Evolutionary conservation across 2,888 invertebrate genomes (phyloP).

Genomic region (Spodoptera exigua): DNA sequence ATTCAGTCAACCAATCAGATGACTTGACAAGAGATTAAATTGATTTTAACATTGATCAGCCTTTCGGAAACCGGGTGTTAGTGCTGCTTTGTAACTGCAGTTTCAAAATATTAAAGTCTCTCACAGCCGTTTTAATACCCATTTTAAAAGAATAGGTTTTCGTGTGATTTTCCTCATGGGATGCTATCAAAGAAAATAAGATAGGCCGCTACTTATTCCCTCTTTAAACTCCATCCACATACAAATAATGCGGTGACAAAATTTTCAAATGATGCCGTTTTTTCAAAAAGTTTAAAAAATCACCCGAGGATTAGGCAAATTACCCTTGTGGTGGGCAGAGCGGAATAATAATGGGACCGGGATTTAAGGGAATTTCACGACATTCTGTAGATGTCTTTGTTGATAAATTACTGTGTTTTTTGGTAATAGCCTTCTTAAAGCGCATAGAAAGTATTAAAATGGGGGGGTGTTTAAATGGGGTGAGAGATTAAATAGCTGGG

Average conservation of each 20-base stretch:
- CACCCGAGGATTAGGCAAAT: slow-evolving; percentile 77
- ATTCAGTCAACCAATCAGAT: no score
- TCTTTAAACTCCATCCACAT: slow-evolving; percentile 6
- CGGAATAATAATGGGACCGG: slow-evolving; percentile 81
- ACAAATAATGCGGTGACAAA: slow-evolving; percentile 24
- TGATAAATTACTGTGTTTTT: slow-evolving; percentile 86
- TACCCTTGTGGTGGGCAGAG: slow-evolving; percentile 76
- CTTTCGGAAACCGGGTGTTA: no score
- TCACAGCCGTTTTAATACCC: no score
- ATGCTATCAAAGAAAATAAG: no score
- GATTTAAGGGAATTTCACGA: slow-evolving; percentile 75
- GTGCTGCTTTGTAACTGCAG: no score
- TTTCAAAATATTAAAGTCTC: no score
- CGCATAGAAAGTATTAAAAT: slow-evolving; percentile 62
- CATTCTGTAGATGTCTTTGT: slow-evolving; percentile 76
- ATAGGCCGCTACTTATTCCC: no score
- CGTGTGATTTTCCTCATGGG: no score
- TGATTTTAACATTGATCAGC: no score
- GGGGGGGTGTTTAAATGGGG: slow-evolving; percentile 26
- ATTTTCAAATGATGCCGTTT: slow-evolving; percentile 16
- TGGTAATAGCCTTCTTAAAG: slow-evolving; percentile 77
- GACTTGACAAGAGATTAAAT: no score
- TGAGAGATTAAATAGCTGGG: slow-evolving; percentile 12
- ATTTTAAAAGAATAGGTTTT: no score
- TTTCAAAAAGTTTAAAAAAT: slow-evolving; percentile 44